Conservation (phyloP, 2,888 invertebrate genomes). For the Thymelicus lineola region DNA sequence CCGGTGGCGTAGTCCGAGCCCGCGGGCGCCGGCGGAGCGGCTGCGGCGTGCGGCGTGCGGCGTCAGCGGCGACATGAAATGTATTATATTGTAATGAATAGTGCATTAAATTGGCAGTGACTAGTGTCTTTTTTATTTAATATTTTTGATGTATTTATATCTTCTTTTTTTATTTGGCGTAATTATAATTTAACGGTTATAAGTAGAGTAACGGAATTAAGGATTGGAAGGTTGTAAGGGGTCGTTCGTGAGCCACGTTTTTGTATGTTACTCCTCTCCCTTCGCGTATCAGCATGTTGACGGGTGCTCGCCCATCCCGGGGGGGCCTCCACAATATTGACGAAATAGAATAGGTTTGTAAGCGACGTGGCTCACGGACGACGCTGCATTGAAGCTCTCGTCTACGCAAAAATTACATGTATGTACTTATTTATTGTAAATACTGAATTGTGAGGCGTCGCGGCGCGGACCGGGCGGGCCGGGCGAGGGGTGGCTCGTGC, state of each 20-base stretch:
- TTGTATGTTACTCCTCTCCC: not conserved
- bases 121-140: slow-evolving; percentile 50
- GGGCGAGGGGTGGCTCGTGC: not conserved
- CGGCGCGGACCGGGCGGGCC: not conserved
- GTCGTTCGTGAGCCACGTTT: slow-evolving; percentile 14
- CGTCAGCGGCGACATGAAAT: slow-evolving; percentile 45
- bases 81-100: slow-evolving; percentile 53
- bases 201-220: slow-evolving; percentile 35
- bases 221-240: slow-evolving; percentile 36
- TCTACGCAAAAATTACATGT: slow-evolving; percentile 48
- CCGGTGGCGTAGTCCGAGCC: no score
- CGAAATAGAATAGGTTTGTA: no score
- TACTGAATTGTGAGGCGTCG: slow-evolving; percentile 44
- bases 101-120: slow-evolving; percentile 52
- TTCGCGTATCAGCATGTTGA: no score
- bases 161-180: slow-evolving; percentile 41
- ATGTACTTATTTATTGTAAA: slow-evolving; percentile 70
- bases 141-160: slow-evolving; percentile 46
- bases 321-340: no score
- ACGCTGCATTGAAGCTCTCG: slow-evolving; percentile 21
- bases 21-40: not conserved
- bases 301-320: no score
- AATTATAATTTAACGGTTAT: slow-evolving; percentile 30
- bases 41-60: slow-evolving; percentile 2
- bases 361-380: no score